Percentiles rank a stretch among this genome's conserved stretches.
Conservation (phyloP, 2,888 invertebrate genomes). For the Dione juno region DNA sequence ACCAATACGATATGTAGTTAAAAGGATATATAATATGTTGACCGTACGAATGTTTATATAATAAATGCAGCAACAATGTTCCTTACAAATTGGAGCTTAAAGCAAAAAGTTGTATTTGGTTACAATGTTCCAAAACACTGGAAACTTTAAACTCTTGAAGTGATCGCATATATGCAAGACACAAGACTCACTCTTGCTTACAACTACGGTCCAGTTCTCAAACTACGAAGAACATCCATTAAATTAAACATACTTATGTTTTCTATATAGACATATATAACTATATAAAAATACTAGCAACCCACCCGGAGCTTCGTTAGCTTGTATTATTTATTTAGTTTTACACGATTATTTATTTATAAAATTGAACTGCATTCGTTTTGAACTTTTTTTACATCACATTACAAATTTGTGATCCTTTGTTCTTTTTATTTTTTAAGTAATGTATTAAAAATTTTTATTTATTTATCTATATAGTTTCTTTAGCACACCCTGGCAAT, state of each 20-base stretch:
- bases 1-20: no score
- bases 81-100: neutral
- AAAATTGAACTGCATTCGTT: no score
- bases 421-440: no score
- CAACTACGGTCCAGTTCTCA: neutral
- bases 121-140: conserved; percentile 22
- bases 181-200: conserved; percentile 1
- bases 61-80: neutral
- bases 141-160: conserved; percentile 27
- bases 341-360: no score
- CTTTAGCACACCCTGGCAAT: no score
- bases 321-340: no score
- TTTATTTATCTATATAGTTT: no score
- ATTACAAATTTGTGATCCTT: no score
- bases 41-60: neutral
- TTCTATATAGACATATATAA: neutral
- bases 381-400: no score
- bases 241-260: neutral
- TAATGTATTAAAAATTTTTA: no score
- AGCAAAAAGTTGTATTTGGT: conserved; percentile 21
- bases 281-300: neutral
- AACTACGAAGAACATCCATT: neutral
- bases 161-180: conserved; percentile 18
- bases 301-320: no score
- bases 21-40: neutral